Conservation (phyloP, 2,797 vertebrate genomes). For the Chelon labrosus region DNA sequence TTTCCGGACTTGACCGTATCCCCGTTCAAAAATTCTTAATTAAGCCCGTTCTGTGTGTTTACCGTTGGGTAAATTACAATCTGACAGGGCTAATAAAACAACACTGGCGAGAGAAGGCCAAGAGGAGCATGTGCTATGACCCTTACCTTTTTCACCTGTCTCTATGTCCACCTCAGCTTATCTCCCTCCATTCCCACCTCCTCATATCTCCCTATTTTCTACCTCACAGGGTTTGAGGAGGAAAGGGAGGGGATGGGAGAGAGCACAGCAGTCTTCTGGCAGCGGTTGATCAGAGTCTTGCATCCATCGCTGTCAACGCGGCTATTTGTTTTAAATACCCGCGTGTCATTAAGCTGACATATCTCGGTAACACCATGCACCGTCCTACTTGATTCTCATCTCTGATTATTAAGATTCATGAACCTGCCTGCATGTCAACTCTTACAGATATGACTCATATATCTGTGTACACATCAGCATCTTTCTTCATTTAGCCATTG, state of each 20-base stretch:
- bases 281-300: conserved; percentile 59
- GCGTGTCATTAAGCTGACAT: conserved; percentile 66
- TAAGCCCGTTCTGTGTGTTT: conserved; percentile 99
- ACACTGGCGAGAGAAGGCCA: conserved; percentile 73
- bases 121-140: conserved; percentile 74
- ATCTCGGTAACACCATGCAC: conserved; percentile 56
- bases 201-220: conserved; percentile 78
- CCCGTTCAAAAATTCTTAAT: conserved; percentile 99
- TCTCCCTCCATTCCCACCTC: conserved; percentile 76
- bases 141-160: conserved; percentile 70
- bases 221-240: conserved; percentile 74
- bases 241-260: conserved; percentile 64
- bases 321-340: conserved; percentile 67
- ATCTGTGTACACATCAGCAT: conserved; percentile 82
- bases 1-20: conserved; percentile 95
- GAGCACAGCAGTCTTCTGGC: conserved; percentile 48
- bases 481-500: conserved; percentile 83
- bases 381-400: conserved; percentile 67
- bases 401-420: conserved; percentile 83
- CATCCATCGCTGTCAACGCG: conserved; percentile 54
- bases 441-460: conserved; percentile 78
- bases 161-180: conserved; percentile 77
- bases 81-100: conserved; percentile 93
- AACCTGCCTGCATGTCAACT: conserved; percentile 75
- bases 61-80: conserved; percentile 98